A percentile compares a stretch with the other conserved stretches of the same genome.
These are phyloP conservation scores for Andrena hattorfiana DNA, from an alignment of 2,888 invertebrate species.

Conservation along the genomic window DNA sequence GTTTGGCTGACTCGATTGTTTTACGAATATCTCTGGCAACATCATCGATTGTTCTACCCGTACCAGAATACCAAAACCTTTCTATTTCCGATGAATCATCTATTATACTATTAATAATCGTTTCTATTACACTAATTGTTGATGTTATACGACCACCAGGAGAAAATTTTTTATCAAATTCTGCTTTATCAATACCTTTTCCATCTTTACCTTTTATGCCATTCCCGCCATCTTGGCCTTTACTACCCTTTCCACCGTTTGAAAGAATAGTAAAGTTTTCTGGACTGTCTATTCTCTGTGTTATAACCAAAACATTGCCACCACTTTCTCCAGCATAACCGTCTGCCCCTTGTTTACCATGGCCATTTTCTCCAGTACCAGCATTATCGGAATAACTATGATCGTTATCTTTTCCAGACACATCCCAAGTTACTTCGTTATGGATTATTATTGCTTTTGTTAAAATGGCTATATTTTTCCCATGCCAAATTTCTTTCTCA, in stretches of 20 bases:
- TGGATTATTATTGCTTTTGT: slow-evolving; percentile 11
- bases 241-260: slow-evolving; percentile 73
- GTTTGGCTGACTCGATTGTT: too few relatives aligned
- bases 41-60: background rate
- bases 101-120: background rate
- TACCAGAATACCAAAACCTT: background rate
- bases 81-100: background rate
- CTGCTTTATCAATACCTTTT: background rate
- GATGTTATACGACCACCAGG: background rate
- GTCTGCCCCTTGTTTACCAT: slow-evolving; percentile 68
- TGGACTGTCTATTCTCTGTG: slow-evolving; percentile 61
- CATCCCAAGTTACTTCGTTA: slow-evolving; percentile 16
- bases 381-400: slow-evolving; percentile 37
- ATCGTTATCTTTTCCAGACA: slow-evolving; percentile 20
- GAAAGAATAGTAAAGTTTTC: slow-evolving; percentile 68
- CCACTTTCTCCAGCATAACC: slow-evolving; percentile 75
- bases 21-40: background rate
- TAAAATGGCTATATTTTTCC: slow-evolving; percentile 20
- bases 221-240: slow-evolving; percentile 75
- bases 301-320: slow-evolving; percentile 71
- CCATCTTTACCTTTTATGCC: slow-evolving; percentile 70
- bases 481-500: slow-evolving; percentile 11
- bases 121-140: background rate
- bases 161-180: slow-evolving; percentile 14
- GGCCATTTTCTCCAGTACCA: slow-evolving; percentile 60